Conservation (phyloP, 2,888 invertebrate species). For the Epinotia ramella region DNA sequence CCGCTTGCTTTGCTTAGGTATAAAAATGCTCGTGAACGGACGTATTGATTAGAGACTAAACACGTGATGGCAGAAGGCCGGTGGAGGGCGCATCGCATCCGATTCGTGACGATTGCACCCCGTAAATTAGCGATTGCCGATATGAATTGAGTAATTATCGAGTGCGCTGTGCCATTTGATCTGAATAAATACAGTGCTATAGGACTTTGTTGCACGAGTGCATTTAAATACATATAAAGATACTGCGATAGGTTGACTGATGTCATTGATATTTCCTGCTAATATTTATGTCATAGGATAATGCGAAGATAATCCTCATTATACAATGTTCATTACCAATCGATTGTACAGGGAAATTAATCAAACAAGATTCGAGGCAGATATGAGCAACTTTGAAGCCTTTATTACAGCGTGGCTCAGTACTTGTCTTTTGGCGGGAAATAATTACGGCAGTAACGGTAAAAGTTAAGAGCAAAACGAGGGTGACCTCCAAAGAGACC, state of each 20-base stretch:
- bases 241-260: not conserved
- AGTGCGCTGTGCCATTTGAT: slow-evolving; percentile 35
- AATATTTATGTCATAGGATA: not conserved
- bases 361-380: not conserved
- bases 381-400: not conserved
- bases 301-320: not conserved
- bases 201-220: slow-evolving; percentile 28
- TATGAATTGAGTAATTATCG: slow-evolving; percentile 44
- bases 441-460: no score
- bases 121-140: slow-evolving; percentile 46
- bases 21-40: slow-evolving; percentile 31
- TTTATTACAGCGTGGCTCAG: no score
- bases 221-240: not conserved
- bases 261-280: slow-evolving; percentile 21
- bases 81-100: slow-evolving; percentile 42
- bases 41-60: slow-evolving; percentile 47
- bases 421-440: no score
- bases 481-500: not conserved
- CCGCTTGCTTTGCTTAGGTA: slow-evolving; percentile 26
- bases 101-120: slow-evolving; percentile 57
- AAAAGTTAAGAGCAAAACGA: no score
- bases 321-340: not conserved
- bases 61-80: slow-evolving; percentile 46
- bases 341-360: not conserved
- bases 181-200: slow-evolving; percentile 44